Evolutionary conservation across 2,113 vertebrate species (phyloP), one percentile per base, ranked within the genome.

Genomic region (Melanotaenia duboulayi): DNA sequence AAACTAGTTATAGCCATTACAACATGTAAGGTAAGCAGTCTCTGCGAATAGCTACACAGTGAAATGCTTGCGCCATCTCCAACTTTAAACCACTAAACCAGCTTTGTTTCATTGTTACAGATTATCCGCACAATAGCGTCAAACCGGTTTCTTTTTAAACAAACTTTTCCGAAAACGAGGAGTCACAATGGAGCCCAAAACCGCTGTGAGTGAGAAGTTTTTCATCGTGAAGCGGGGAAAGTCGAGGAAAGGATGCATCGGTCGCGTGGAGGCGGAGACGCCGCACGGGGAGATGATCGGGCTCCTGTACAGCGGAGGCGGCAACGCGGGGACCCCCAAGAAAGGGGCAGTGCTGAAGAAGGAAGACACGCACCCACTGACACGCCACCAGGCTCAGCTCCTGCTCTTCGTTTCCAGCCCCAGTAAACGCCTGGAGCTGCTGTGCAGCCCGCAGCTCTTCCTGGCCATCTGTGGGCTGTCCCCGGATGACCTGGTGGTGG

Each of bases 371-470:
- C 89, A 92, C 69, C 75, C 87, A 0, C 89, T 95, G 57, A 90
- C 79, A 37, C 84, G 70, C 2, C 92, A 92, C 78, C 93, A 95
- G 82, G 94, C 94, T 25, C 91, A 93, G 76, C 89, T 95, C 0
- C 85, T 95, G 70, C 87, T 95, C 70, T 93, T 89, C 8, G 71
- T 95, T 2, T 71, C 89, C 24, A 62, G 80, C 1, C n/a, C 56
- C 0, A 80, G 67, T 54, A 88, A 80, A 7, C 88, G 94, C 13
- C 80, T 93, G 58, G 92, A 93, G 70, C 78, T 95, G 49, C 74
- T 95, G 73, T 87, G 89, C 46, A 92, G 92, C 70, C 86, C 88
- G 4, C 90, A 90, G 84, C 92, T 95, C n/a, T 95, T 95, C 69
- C 60, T 57, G 0, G 91, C 94, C 61, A 90, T 95, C 74, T 94